Evolutionary conservation across 92 coral and sea anemone species (phyloP).

Genomic region (Porites cylindrica): DNA sequence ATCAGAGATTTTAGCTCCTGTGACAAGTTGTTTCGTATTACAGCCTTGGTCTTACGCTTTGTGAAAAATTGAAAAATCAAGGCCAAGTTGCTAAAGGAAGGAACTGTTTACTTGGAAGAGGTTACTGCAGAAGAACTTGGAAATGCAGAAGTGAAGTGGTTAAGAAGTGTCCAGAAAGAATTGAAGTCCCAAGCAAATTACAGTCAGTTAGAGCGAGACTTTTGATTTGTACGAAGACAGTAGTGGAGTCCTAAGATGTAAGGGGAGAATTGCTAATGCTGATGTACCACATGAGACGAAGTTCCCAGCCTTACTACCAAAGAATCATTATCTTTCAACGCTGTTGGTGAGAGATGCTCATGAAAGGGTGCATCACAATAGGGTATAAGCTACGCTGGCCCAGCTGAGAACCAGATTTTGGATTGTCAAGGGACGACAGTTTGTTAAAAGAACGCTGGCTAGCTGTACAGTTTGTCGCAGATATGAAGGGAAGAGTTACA

Average conservation of each 20-base stretch:
- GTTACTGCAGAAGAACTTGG: constrained; percentile 21
- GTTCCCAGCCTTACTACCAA: constrained; percentile 46
- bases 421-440: constrained; percentile 55
- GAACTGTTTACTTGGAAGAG: background rate
- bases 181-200: constrained; percentile 40
- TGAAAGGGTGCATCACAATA: constrained; percentile 34
- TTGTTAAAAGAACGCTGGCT: constrained; percentile 38
- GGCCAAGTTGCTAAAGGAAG: constrained; percentile 2
- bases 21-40: constrained; percentile 50
- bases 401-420: constrained; percentile 47
- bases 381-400: constrained; percentile 45
- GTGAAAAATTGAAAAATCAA: constrained; percentile 37
- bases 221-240: constrained; percentile 51
- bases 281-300: constrained; percentile 30
- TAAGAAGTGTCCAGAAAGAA: constrained; percentile 39
- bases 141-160: constrained; percentile 53
- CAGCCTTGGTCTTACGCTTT: constrained; percentile 55
- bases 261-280: constrained; percentile 57
- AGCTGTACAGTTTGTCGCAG: constrained; percentile 32
- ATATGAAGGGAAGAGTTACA: constrained; percentile 44
- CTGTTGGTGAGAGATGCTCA: constrained; percentile 16
- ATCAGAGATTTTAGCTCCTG: constrained; percentile 39
- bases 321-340: constrained; percentile 46
- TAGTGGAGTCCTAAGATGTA: constrained; percentile 50
- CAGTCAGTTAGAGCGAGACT: constrained; percentile 53